Conservation (phyloP, 2,888 invertebrate species). For the Lingula anatina region DNA sequence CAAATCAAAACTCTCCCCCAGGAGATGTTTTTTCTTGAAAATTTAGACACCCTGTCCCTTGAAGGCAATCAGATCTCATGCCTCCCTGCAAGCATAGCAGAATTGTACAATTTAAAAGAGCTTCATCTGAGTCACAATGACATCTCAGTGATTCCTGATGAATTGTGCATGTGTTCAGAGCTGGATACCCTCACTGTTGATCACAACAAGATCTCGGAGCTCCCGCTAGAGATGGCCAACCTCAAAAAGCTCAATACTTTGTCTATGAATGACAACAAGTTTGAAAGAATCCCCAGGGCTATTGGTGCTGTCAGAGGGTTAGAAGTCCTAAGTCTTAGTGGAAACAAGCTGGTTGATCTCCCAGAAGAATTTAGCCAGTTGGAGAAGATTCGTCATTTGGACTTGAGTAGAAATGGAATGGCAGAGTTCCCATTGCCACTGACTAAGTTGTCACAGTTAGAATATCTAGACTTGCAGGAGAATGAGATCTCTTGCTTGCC, state of each 20-base stretch:
- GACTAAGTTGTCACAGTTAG: constrained; percentile 21
- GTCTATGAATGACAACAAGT: constrained; percentile 30
- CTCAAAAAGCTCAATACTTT: constrained; percentile 31
- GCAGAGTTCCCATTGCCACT: constrained; percentile 27
- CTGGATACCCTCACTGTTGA: constrained; percentile 31
- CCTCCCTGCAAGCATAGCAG: constrained; percentile 34
- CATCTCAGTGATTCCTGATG: constrained; percentile 32
- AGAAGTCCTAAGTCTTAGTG: constrained; percentile 19
- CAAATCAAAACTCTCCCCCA: constrained; percentile 27
- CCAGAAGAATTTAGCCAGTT: constrained; percentile 37
- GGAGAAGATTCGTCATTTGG: constrained; percentile 27
- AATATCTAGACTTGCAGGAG: constrained; percentile 26
- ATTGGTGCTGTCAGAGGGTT: constrained; percentile 28
- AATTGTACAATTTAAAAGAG: constrained; percentile 34
- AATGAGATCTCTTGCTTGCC: constrained; percentile 29
- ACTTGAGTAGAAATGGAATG: constrained; percentile 31
- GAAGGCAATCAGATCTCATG: constrained; percentile 32
- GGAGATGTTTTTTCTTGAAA: constrained; percentile 24
- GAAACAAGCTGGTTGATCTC: constrained; percentile 27
- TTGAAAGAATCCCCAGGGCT: constrained; percentile 25
- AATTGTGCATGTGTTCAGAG: constrained; percentile 35
- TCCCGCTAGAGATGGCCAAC: constrained; percentile 42
- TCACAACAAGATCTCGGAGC: constrained; percentile 29
- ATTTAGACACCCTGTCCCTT: constrained; percentile 30
- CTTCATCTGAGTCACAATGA: constrained; percentile 37